These are phyloP conservation scores for Corydoras maculifer DNA, from an alignment of 2,113 vertebrate species.

Conservation along the genomic window DNA sequence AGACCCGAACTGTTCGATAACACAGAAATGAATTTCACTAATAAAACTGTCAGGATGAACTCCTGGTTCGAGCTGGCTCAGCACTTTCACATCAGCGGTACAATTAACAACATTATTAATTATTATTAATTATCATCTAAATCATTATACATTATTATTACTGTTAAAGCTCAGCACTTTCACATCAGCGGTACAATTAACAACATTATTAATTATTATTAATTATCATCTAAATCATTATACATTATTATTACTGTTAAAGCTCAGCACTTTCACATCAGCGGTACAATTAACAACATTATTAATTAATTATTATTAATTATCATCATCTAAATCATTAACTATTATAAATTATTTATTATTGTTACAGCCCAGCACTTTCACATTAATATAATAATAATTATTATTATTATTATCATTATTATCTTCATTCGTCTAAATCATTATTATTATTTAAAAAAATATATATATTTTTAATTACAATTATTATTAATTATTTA, in stretches of 20 bases:
- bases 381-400: not conserved
- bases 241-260: too few relatives aligned
- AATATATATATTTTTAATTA: not conserved
- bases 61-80: constrained; percentile 23
- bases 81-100: constrained; percentile 14
- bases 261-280: constrained; percentile 4
- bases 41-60: constrained; percentile 27
- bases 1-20: constrained; percentile 28
- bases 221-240: too few relatives aligned
- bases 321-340: too few relatives aligned
- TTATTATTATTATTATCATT: too few relatives aligned
- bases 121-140: not conserved
- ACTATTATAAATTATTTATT: too few relatives aligned
- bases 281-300: not conserved
- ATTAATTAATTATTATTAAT: not conserved
- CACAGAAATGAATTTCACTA: constrained; percentile 25
- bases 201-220: too few relatives aligned
- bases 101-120: not conserved
- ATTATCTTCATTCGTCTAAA: too few relatives aligned
- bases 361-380: not conserved
- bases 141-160: too few relatives aligned
- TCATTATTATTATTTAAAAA: not conserved
- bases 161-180: not conserved
- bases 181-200: constrained; percentile 5
- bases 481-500: not conserved